These are phyloP conservation scores for Chaenodraco wilsoni DNA, from an alignment of 2,797 vertebrate genomes.

Conservation along the genomic window DNA sequence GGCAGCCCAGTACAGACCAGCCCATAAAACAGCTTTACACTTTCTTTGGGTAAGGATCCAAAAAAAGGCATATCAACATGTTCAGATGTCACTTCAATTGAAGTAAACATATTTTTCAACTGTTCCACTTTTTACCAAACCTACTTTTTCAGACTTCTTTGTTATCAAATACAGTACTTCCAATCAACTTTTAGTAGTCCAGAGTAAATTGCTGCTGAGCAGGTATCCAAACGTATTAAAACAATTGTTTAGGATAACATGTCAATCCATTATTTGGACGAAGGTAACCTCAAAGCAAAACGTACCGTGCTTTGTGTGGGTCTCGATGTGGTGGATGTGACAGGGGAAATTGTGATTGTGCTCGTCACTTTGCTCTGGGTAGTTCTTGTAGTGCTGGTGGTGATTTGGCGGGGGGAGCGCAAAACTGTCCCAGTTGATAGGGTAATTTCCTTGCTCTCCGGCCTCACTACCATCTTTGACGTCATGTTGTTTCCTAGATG, in stretches of 20 bases:
- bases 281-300: constrained; percentile 9
- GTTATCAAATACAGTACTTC: not conserved
- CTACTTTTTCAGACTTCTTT: not conserved
- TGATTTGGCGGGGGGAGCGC: constrained; percentile 89
- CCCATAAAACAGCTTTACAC: not conserved
- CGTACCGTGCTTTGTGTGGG: constrained; percentile 90
- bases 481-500: constrained; percentile 85
- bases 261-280: not conserved
- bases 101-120: not conserved
- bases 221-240: not conserved
- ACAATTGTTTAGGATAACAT: not conserved
- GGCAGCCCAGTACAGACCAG: no score
- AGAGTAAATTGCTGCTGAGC: not conserved
- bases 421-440: constrained; percentile 91
- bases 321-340: constrained; percentile 87
- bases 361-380: constrained; percentile 93
- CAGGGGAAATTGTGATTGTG: constrained; percentile 93
- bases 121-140: not conserved
- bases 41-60: not conserved
- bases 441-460: constrained; percentile 89
- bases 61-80: not conserved
- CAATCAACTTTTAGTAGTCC: not conserved
- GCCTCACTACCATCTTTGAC: constrained; percentile 89
- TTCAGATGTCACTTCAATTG: not conserved
- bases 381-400: constrained; percentile 81